Evolutionary conservation across 2,888 invertebrate genomes (phyloP).

Genomic region (Drosophila neutralis): DNA sequence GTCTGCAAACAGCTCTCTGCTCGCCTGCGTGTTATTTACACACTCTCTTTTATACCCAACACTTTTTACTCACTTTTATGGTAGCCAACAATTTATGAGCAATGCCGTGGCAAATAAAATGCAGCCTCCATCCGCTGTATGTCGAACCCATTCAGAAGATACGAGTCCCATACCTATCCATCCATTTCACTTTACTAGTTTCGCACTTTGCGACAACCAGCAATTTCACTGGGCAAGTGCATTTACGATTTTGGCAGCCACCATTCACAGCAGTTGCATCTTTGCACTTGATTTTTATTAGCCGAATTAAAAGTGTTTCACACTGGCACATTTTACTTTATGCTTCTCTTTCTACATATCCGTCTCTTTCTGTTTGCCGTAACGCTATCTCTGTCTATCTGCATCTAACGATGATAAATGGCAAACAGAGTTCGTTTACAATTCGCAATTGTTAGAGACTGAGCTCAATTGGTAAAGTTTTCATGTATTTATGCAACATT

Average conservation of each 20-base stretch:
- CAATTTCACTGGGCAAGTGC: conserved; percentile 13
- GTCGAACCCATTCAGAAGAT: conserved; percentile 12
- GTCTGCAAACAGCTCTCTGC: background rate
- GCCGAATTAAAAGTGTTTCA: conserved; percentile 37
- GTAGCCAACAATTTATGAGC: conserved; percentile 30
- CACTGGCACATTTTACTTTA: conserved; percentile 14
- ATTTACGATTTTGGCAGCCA: conserved; percentile 31
- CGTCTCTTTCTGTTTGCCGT: background rate
- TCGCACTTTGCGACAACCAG: conserved; percentile 3
- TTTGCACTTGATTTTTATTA: conserved; percentile 52
- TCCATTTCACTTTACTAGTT: conserved; percentile 6
- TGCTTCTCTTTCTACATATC: conserved; percentile 4
- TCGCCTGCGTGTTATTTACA: background rate
- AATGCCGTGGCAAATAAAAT: conserved; percentile 36
- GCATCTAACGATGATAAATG: conserved; percentile 64
- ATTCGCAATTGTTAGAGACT: conserved; percentile 49
- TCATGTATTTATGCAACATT: conserved; percentile 79
- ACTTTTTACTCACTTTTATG: conserved; percentile 10
- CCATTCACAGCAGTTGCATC: conserved; percentile 38
- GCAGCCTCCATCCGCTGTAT: conserved; percentile 18
- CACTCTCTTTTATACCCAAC: conserved; percentile 1
- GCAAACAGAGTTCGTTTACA: conserved; percentile 44
- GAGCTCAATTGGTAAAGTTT: conserved; percentile 48
- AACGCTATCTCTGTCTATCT: conserved; percentile 10
- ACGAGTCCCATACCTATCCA: background rate